phyloP scores from a whole-genome alignment of 1,140 invertebrate species.

The Brachionus angularis region DNA sequence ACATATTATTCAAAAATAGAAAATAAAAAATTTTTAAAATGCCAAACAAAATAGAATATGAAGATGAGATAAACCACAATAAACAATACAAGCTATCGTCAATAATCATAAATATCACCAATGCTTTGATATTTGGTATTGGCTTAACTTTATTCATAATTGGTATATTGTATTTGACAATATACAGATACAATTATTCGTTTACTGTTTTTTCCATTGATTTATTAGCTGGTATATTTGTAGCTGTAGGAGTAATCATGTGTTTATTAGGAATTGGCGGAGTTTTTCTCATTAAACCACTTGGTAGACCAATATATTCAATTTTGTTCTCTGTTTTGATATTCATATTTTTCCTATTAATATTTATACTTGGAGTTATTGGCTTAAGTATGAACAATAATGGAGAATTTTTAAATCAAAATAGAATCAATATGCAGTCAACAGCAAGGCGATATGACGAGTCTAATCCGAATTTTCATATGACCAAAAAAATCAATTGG shows the following conservation, averaged over 20 bases:
- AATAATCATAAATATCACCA: neutral
- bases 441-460: constrained; percentile 20
- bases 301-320: neutral
- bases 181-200: constrained; percentile 30
- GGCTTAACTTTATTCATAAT: constrained; percentile 15
- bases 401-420: neutral
- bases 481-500: constrained; percentile 34
- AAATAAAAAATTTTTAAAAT: no score
- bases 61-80: neutral
- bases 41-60: neutral
- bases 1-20: no score
- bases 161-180: constrained; percentile 15
- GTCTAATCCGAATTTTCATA: constrained; percentile 3
- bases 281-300: constrained; percentile 1
- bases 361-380: constrained; percentile 36
- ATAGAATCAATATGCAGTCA: neutral
- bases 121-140: constrained; percentile 12
- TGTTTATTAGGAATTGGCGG: constrained; percentile 2
- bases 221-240: constrained; percentile 8
- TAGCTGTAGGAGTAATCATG: neutral
- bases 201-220: constrained; percentile 41
- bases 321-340: neutral
- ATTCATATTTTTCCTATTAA: constrained; percentile 22
- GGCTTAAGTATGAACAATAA: constrained; percentile 38
- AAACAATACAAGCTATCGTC: neutral